phyloP scores from a whole-genome alignment of 2,113 vertebrate species.

The Odobenus rosmarus region DNA sequence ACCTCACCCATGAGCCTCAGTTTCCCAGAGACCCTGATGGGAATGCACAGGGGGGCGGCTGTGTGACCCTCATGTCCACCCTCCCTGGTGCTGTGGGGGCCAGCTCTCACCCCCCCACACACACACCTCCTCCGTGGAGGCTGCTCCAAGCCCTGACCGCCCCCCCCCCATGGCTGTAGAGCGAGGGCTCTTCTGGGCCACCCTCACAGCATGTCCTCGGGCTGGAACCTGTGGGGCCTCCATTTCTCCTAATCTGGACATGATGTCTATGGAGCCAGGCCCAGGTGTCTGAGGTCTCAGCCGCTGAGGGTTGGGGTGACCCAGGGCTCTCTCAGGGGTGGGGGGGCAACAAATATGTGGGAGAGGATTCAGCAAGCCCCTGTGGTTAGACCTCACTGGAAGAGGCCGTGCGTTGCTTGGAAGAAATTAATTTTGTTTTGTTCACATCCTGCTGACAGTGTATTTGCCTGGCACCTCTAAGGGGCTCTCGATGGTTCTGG shows the following conservation, averaged over 20 bases:
- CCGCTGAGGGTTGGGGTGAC: neutral
- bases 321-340: neutral
- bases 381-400: neutral
- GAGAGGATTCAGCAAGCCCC: neutral
- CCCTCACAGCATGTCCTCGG: neutral
- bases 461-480: rapidly evolving
- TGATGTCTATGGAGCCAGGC: neutral
- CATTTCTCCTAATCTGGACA: neutral
- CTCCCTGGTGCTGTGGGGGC: neutral
- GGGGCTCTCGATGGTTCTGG: neutral
- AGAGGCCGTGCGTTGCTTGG: neutral
- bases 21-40: neutral
- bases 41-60: neutral
- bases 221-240: neutral
- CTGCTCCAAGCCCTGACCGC: neutral
- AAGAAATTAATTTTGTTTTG: neutral
- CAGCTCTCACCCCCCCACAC: neutral
- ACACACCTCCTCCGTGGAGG: neutral
- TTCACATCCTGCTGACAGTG: rapidly evolving
- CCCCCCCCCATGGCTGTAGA: neutral
- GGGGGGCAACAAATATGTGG: neutral
- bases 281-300: neutral
- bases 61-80: neutral
- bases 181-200: neutral
- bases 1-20: neutral